A percentile compares a stretch with the other conserved stretches of the same genome.
These are phyloP conservation scores for Tetranychus cinnabarinus DNA, from an alignment of 1,140 invertebrate species.

Conservation along the genomic window DNA sequence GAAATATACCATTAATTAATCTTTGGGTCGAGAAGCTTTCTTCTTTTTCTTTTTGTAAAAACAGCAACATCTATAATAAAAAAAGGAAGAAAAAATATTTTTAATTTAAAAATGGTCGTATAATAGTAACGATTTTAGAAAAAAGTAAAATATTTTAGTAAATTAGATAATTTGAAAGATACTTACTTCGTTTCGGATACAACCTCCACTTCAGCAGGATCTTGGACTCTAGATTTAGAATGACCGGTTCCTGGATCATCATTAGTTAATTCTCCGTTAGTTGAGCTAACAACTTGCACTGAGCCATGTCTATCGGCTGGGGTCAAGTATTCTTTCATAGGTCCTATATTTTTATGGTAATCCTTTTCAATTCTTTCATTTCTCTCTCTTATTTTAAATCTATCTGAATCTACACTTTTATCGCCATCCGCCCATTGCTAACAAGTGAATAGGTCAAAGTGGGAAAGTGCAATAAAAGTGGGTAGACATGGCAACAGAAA, in stretches of 20 bases:
- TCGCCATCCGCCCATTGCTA: not conserved
- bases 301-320: constrained; percentile 16
- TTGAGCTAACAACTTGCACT: constrained; percentile 79
- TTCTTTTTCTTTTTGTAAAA: constrained; percentile 13
- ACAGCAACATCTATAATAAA: constrained; percentile 13
- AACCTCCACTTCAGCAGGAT: constrained; percentile 71
- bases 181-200: constrained; percentile 29
- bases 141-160: not conserved
- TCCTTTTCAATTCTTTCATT: not conserved
- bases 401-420: constrained; percentile 5
- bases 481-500: no score
- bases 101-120: not conserved
- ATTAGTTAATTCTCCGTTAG: constrained; percentile 77
- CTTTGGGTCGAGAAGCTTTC: not conserved
- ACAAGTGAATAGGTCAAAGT: not conserved
- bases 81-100: not conserved
- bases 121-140: not conserved
- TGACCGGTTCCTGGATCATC: constrained; percentile 87
- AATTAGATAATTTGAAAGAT: not conserved
- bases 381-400: not conserved
- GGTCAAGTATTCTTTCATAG: constrained; percentile 1
- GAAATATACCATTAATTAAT: not conserved
- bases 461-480: not conserved
- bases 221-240: constrained; percentile 84
- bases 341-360: not conserved